These are phyloP conservation scores for Ornithoptera priamus DNA, from an alignment of 2,888 invertebrate species.

Conservation along the genomic window DNA sequence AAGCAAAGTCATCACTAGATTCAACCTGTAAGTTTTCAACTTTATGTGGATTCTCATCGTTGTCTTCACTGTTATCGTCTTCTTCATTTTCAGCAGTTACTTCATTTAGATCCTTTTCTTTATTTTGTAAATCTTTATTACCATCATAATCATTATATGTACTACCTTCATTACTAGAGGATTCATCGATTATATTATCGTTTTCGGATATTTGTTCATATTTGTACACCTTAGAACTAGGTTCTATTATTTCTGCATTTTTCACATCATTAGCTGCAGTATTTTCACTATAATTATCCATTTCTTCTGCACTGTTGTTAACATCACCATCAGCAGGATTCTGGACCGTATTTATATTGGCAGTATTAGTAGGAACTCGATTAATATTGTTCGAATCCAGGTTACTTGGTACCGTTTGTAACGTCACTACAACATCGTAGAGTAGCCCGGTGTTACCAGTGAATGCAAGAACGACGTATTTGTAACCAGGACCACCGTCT, in stretches of 20 bases:
- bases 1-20: conserved; percentile 30
- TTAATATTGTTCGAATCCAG: background rate
- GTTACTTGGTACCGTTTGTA: conserved; percentile 52
- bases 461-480: conserved; percentile 66
- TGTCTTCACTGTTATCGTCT: conserved; percentile 35
- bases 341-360: background rate
- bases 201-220: conserved; percentile 41
- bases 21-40: conserved; percentile 19
- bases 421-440: conserved; percentile 65
- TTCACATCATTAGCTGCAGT: conserved; percentile 37
- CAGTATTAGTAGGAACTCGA: background rate
- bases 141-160: conserved; percentile 27
- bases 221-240: conserved; percentile 54
- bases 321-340: conserved; percentile 36
- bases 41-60: conserved; percentile 24
- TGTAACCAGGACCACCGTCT: conserved; percentile 72
- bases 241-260: conserved; percentile 49
- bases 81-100: conserved; percentile 37
- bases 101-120: conserved; percentile 26
- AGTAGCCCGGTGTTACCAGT: conserved; percentile 59
- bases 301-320: conserved; percentile 46
- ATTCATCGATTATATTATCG: conserved; percentile 37
- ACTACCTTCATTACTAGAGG: conserved; percentile 32
- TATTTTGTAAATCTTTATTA: conserved; percentile 31
- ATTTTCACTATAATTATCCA: conserved; percentile 33